Evolutionary conservation across 37 sponge, comb jelly and placozoan species (phyloP).

Genomic region (Geodia barretti): DNA sequence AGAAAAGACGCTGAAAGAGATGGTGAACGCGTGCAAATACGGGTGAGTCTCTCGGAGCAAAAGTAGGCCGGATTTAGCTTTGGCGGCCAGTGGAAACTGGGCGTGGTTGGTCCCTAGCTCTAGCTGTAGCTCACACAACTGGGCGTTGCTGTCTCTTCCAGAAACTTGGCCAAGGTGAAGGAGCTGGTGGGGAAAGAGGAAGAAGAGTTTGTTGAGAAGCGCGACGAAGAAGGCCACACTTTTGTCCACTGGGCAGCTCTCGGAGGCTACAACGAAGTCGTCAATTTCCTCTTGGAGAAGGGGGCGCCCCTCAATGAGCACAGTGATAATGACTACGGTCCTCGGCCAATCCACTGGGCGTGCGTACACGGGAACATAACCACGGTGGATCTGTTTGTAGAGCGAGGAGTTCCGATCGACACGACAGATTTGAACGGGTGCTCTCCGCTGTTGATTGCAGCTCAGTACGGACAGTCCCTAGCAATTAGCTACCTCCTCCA

Average conservation of each 20-base stretch:
- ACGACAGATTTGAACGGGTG: slow-evolving; percentile 72
- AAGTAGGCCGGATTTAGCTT: no score
- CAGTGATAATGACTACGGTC: slow-evolving; percentile 80
- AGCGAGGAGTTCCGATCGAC: slow-evolving; percentile 76
- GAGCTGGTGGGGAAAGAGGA: slow-evolving; percentile 57
- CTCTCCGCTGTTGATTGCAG: slow-evolving; percentile 77
- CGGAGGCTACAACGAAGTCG: slow-evolving; percentile 56
- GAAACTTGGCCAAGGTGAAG: slow-evolving; percentile 38
- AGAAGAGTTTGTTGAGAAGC: slow-evolving; percentile 1
- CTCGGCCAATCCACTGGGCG: slow-evolving; percentile 85
- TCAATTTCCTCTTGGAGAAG: slow-evolving; percentile 61
- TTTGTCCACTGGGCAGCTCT: slow-evolving; percentile 83
- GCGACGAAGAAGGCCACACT: slow-evolving; percentile 75
- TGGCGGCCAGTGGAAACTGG: not conserved
- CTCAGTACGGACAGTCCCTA: slow-evolving; percentile 87
- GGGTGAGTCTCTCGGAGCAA: no score
- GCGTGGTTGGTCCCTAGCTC: not conserved
- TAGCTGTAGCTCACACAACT: not conserved
- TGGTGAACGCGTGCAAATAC: slow-evolving; percentile 46
- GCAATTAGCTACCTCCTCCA: slow-evolving; percentile 78
- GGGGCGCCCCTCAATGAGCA: slow-evolving; percentile 70
- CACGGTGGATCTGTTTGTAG: slow-evolving; percentile 61
- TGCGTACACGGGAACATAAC: slow-evolving; percentile 76
- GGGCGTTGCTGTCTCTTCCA: slow-evolving; percentile 4
- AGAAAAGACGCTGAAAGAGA: slow-evolving; percentile 19